A percentile compares a stretch with the other conserved stretches of the same genome.
These are phyloP conservation scores for Phylloscopus whistleri DNA, from an alignment of 2,113 vertebrate genomes.

Conservation along the genomic window DNA sequence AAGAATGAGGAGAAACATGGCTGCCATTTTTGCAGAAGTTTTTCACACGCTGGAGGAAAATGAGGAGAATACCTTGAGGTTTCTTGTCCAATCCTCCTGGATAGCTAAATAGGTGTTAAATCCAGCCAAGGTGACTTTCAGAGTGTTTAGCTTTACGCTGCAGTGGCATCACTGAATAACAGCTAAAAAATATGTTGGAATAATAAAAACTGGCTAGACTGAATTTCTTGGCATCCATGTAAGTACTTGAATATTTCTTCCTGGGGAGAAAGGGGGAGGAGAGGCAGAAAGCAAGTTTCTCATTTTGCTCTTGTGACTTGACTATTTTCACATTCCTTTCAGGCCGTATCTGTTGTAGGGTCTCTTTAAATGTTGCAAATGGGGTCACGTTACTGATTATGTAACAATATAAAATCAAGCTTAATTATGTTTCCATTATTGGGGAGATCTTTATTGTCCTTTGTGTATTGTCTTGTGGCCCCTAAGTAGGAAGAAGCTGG, in stretches of 20 bases:
- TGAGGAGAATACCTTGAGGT: background rate
- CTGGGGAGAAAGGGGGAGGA: rapidly evolving
- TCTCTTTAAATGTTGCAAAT: background rate
- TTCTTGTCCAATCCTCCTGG: background rate
- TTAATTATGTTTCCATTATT: background rate
- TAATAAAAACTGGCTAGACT: background rate
- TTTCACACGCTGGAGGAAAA: background rate
- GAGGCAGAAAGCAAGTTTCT: background rate
- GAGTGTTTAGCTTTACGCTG: background rate
- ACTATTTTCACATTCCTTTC: background rate
- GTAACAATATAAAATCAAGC: background rate
- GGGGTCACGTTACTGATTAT: background rate
- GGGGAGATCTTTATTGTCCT: background rate
- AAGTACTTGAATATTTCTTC: background rate
- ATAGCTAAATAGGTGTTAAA: background rate
- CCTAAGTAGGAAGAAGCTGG: background rate
- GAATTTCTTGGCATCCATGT: background rate
- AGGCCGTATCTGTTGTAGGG: background rate
- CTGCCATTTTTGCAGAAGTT: background rate
- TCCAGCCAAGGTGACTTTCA: background rate
- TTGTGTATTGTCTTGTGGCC: background rate
- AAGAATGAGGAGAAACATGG: background rate
- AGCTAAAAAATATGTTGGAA: background rate
- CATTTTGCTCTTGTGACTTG: background rate
- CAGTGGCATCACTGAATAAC: background rate